A percentile compares a stretch with the other conserved stretches of the same genome.
Conservation (phyloP, 2,113 vertebrate species). For the Pheucticus melanocephalus region DNA sequence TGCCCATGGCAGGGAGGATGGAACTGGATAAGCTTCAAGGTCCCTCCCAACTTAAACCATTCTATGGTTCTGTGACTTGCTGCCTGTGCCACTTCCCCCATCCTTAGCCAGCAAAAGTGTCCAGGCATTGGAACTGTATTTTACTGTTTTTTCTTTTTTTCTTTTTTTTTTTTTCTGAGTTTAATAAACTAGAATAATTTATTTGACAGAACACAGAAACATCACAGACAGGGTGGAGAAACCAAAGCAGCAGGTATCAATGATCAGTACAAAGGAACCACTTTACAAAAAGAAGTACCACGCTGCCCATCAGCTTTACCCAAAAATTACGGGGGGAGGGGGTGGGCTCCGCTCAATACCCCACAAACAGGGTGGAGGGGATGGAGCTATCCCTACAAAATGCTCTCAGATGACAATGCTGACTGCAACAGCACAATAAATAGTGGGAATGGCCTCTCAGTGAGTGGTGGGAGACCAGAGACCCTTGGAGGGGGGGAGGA, state of each 20-base stretch:
- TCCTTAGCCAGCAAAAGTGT: neutral
- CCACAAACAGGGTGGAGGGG: neutral
- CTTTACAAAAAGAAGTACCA: constrained; percentile 61
- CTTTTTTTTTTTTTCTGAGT: constrained; percentile 20
- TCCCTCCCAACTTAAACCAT: neutral
- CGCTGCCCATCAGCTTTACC: constrained; percentile 12
- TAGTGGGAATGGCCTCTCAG: neutral
- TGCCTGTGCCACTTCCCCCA: neutral
- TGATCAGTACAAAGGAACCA: constrained; percentile 61
- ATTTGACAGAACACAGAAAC: constrained; percentile 71
- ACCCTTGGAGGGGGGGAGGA: neutral
- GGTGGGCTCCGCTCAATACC: neutral
- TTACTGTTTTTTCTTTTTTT: neutral
- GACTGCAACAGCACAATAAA: neutral
- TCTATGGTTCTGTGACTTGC: neutral
- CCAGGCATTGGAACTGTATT: neutral
- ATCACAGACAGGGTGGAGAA: constrained; percentile 57
- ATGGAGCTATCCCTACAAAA: neutral
- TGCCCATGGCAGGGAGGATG: neutral
- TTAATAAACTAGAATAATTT: constrained; percentile 79
- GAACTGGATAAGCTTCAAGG: neutral
- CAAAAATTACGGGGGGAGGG: neutral
- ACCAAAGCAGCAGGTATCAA: constrained; percentile 48
- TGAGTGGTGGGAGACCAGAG: neutral
- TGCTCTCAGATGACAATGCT: neutral